These are phyloP conservation scores for Zonitis immaculata DNA, from an alignment of 2,888 invertebrate genomes.

Conservation along the genomic window DNA sequence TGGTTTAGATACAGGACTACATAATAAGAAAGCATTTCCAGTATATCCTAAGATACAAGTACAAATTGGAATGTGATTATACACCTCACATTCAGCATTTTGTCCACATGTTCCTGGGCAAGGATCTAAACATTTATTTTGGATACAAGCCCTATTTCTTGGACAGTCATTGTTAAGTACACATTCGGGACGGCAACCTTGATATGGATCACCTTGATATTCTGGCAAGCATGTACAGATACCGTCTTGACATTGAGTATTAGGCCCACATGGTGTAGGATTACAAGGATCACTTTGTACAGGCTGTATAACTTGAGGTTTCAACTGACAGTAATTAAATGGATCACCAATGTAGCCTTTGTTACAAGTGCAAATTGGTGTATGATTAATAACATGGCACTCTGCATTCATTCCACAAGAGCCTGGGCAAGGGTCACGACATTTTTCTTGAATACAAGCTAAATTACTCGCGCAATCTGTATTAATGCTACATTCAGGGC, in stretches of 20 bases:
- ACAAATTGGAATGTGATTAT: conserved; percentile 52
- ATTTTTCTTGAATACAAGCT: conserved; percentile 71
- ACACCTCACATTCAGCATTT: conserved; percentile 48
- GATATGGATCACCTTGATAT: conserved; percentile 66
- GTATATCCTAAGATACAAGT: conserved; percentile 52
- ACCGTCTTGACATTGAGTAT: conserved; percentile 49
- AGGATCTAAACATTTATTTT: conserved; percentile 51
- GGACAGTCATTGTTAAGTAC: conserved; percentile 49
- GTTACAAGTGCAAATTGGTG: conserved; percentile 70
- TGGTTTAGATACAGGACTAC: conserved; percentile 33
- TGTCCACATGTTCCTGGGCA: conserved; percentile 51
- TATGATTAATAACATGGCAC: conserved; percentile 70
- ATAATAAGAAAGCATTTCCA: conserved; percentile 49
- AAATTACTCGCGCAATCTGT: conserved; percentile 68
- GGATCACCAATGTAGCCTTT: conserved; percentile 73
- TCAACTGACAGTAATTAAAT: conserved; percentile 61
- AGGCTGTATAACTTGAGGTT: conserved; percentile 43
- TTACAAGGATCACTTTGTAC: conserved; percentile 52
- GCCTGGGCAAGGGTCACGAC: conserved; percentile 73
- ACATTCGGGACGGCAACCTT: conserved; percentile 55
- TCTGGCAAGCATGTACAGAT: conserved; percentile 54
- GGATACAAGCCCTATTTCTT: conserved; percentile 45
- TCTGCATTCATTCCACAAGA: conserved; percentile 69
- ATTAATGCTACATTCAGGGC: conserved; percentile 73
- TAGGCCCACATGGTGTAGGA: conserved; percentile 60